These are phyloP conservation scores for Dynastes grantii DNA, from an alignment of 2,888 invertebrate species.

Conservation along the genomic window DNA sequence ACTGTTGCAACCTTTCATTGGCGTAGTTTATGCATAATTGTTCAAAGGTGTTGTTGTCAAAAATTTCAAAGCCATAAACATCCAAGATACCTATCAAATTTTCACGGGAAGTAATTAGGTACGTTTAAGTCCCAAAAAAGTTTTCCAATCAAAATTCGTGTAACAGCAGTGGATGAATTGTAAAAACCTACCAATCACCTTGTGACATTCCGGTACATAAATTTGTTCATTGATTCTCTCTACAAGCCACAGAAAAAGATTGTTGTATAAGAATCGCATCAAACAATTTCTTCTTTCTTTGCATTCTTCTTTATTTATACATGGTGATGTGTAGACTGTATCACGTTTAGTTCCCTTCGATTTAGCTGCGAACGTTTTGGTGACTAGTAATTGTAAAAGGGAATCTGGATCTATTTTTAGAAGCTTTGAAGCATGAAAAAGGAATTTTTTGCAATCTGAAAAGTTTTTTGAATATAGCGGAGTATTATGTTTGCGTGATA, in stretches of 20 bases:
- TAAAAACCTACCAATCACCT: slow-evolving; percentile 62
- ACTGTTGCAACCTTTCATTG: slow-evolving; percentile 66
- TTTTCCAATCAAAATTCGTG: background rate
- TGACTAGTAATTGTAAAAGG: slow-evolving; percentile 62
- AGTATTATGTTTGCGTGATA: background rate
- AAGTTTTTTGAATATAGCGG: background rate
- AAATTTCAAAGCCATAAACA: slow-evolving; percentile 68
- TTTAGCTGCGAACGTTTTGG: slow-evolving; percentile 63
- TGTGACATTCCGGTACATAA: slow-evolving; percentile 55
- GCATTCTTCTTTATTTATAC: slow-evolving; percentile 66
- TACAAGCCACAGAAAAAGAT: slow-evolving; percentile 67
- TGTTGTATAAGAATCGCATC: slow-evolving; percentile 68
- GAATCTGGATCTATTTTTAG: slow-evolving; percentile 58
- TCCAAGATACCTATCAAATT: slow-evolving; percentile 64
- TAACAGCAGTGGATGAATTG: background rate
- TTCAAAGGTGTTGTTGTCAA: slow-evolving; percentile 64
- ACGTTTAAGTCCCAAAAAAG: background rate
- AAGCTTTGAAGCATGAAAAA: slow-evolving; percentile 60
- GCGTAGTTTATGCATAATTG: slow-evolving; percentile 67
- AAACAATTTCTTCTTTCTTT: slow-evolving; percentile 67
- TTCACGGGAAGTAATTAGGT: background rate
- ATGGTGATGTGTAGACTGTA: slow-evolving; percentile 63
- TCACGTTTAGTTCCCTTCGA: slow-evolving; percentile 58
- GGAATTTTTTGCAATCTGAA: slow-evolving; percentile 62
- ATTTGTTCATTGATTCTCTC: slow-evolving; percentile 61